Evolutionary conservation across 2,888 invertebrate species (phyloP), one percentile per base, ranked within the genome.

Genomic region (Anaspis maculata): DNA sequence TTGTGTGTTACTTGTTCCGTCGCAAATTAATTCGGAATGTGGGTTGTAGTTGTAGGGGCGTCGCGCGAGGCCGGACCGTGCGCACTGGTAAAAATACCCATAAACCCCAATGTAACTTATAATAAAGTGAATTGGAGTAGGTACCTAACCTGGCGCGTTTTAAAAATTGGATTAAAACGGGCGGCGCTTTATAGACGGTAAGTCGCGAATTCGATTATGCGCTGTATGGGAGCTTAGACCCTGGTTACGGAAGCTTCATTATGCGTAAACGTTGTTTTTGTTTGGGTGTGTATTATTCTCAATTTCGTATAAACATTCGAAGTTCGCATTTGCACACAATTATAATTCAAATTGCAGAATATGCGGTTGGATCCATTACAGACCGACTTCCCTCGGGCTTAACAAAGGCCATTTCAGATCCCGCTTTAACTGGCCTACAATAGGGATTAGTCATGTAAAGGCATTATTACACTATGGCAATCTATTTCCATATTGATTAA

Each of bases 281-380:
- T 32, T 36, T 33, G 29, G 13, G 25, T 25, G 38, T 29, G 42
- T 41, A 51, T 46, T 48, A 48, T 48, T 46, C 46, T 42, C 44
- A 48, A 51, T 50, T 48, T 45, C 48, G 39, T 39, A 43, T 46
- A 49, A 51, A 51, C 48, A 43, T 42, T 36, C 42, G 45, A 49
- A 47, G 48, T 53, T 53, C 44, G 50, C 50, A 49, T 49, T 53
- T 48, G 44, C 49, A 52, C 50, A 53, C 51, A 52, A 50, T 53
- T 53, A 51, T 53, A 48, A 53, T 53, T 53, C 48, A 51, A 53
- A 53, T 51, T 49, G 49, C 44, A 48, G 52, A 49, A 52, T 52
- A 52, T 51, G 48, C 44, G 48, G 52, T 49, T 44, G 49, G 48
- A 49, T 53, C 51, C 49, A 52, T 52, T 53, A 51, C 51, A 44